Evolutionary conservation across 1,140 invertebrate species (phyloP).

Genomic region (Drosophila murphyi): DNA sequence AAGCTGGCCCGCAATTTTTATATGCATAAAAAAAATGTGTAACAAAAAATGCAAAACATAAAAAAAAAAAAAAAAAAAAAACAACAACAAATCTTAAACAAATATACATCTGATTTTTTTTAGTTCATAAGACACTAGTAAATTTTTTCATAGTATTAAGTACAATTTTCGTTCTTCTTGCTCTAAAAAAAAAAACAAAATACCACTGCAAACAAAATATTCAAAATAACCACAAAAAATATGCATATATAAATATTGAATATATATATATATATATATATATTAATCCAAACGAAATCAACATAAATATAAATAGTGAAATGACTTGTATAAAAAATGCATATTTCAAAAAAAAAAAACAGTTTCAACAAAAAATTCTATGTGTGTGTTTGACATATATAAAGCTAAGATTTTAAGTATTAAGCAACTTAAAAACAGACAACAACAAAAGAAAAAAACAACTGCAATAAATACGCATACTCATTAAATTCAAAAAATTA

Average conservation of each 20-base stretch:
- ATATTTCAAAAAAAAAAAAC: slow-evolving; percentile 58
- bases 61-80: slow-evolving; percentile 27
- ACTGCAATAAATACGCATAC: slow-evolving; percentile 31
- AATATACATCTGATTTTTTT: slow-evolving; percentile 83
- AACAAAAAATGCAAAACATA: slow-evolving; percentile 28
- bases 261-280: slow-evolving; percentile 26
- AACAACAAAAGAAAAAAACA: slow-evolving; percentile 8
- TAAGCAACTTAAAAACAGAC: slow-evolving; percentile 54
- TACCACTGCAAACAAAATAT: slow-evolving; percentile 39
- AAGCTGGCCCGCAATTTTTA: slow-evolving; percentile 58
- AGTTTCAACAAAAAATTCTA: slow-evolving; percentile 63
- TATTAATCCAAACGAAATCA: slow-evolving; percentile 36
- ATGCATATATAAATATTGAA: slow-evolving; percentile 74
- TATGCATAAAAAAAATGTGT: slow-evolving; percentile 62
- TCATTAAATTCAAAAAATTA: slow-evolving; percentile 3
- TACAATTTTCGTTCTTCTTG: slow-evolving; percentile 80
- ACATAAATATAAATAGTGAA: slow-evolving; percentile 66
- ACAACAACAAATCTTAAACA: slow-evolving; percentile 65
- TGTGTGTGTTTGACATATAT: slow-evolving; percentile 63
- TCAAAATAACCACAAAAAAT: slow-evolving; percentile 68
- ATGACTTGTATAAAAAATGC: slow-evolving; percentile 44
- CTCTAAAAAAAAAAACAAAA: slow-evolving; percentile 57
- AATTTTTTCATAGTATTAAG: slow-evolving; percentile 83
- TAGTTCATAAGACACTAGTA: slow-evolving; percentile 80
- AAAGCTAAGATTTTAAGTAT: slow-evolving; percentile 73